Evolutionary conservation across 2,888 invertebrate genomes (phyloP).

Genomic region (Sesia apiformis): DNA sequence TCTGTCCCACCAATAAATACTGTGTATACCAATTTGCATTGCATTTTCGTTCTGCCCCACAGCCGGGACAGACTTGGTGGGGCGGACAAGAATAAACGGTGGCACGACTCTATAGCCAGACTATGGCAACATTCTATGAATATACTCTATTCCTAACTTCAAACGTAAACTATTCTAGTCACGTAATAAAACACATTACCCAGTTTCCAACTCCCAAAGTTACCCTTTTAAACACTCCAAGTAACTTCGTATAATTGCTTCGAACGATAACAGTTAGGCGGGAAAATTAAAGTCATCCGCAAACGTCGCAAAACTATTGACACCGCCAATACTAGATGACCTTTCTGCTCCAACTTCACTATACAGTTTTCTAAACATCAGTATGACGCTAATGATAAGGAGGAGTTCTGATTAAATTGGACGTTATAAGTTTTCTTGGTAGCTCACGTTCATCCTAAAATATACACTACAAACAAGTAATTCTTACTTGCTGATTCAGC

Average conservation of each 20-base stretch:
- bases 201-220: slow-evolving; percentile 3
- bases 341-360: slow-evolving; percentile 8
- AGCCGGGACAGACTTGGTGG: too few relatives aligned
- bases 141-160: too few relatives aligned
- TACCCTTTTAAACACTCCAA: slow-evolving; percentile 7
- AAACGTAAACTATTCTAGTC: background rate
- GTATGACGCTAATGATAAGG: background rate
- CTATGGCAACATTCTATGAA: too few relatives aligned
- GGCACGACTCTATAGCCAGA: too few relatives aligned
- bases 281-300: slow-evolving; percentile 31
- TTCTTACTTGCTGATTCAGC: slow-evolving; percentile 16
- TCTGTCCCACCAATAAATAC: too few relatives aligned
- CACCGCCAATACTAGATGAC: slow-evolving; percentile 19
- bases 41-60: too few relatives aligned
- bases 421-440: slow-evolving; percentile 7
- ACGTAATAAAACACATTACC: background rate
- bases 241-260: slow-evolving; percentile 5
- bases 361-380: slow-evolving; percentile 1
- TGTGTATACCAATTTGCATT: too few relatives aligned
- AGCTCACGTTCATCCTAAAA: slow-evolving; percentile 37
- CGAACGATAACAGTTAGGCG: slow-evolving; percentile 13
- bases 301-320: slow-evolving; percentile 28
- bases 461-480: slow-evolving; percentile 46
- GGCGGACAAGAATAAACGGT: too few relatives aligned
- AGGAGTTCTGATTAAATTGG: slow-evolving; percentile 1